Evolutionary conservation across 2,113 vertebrate species (phyloP).

Genomic region (Triplophysa dalaica): DNA sequence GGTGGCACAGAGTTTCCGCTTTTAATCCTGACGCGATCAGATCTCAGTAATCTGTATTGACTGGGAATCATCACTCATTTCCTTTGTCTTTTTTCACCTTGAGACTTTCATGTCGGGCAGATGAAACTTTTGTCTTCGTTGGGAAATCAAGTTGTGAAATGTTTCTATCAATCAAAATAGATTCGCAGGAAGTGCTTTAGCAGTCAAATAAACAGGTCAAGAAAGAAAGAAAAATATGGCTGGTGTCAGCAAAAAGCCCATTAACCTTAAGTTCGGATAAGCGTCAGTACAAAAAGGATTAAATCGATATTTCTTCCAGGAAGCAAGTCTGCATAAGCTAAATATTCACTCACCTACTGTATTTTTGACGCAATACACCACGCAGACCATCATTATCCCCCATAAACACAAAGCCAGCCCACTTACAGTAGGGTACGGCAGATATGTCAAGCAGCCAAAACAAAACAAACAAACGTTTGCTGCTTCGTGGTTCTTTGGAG

Average conservation of each 20-base stretch:
- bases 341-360: conserved; percentile 9
- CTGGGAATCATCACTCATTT: conserved; percentile 37
- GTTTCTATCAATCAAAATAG: conserved; percentile 18
- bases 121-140: conserved; percentile 17
- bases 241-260: conserved; percentile 41
- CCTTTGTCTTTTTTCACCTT: conserved; percentile 30
- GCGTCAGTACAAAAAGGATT: conserved; percentile 34
- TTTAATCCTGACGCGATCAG: conserved; percentile 41
- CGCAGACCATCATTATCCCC: not conserved
- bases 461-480: not conserved
- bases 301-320: conserved; percentile 32
- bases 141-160: conserved; percentile 7
- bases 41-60: conserved; percentile 48
- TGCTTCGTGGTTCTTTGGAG: not conserved
- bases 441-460: not conserved
- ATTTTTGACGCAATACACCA: conserved; percentile 48
- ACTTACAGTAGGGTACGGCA: not conserved
- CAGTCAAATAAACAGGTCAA: conserved; percentile 37
- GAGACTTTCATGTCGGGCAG: conserved; percentile 17
- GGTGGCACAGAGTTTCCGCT: conserved; percentile 31
- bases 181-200: conserved; percentile 30
- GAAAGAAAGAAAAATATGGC: conserved; percentile 3
- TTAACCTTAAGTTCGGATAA: conserved; percentile 34
- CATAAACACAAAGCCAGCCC: not conserved
- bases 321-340: conserved; percentile 17